Conservation (phyloP, 2,797 vertebrate species). For the Squalus acanthias region DNA sequence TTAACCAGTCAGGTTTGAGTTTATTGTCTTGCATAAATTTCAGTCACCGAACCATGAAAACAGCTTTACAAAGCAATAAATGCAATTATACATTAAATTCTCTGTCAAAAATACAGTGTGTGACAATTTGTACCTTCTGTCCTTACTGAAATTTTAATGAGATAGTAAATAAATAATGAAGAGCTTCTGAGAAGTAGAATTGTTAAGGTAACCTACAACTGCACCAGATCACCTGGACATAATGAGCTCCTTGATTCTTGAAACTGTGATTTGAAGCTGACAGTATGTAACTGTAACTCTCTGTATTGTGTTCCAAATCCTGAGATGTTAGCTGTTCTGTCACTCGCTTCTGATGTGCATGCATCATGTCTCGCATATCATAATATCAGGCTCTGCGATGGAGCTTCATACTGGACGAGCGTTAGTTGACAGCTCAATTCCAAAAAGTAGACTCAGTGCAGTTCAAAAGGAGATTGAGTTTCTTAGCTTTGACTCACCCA, state of each 20-base stretch:
- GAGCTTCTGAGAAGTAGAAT: not conserved
- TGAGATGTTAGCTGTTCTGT: not conserved
- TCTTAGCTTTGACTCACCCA: not conserved
- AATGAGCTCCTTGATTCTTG: conserved; percentile 5
- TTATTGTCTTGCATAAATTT: too few relatives aligned
- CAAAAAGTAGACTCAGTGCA: conserved; percentile 9
- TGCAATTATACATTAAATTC: not conserved
- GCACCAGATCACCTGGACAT: not conserved
- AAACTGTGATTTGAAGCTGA: conserved; percentile 26
- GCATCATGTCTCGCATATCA: conserved; percentile 21
- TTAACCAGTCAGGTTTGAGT: not conserved
- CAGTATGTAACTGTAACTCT: conserved; percentile 17
- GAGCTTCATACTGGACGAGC: not conserved
- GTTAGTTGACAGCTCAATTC: conserved; percentile 9
- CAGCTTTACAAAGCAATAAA: not conserved
- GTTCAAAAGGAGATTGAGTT: not conserved
- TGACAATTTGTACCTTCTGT: conserved; percentile 28
- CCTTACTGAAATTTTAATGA: conserved; percentile 32
- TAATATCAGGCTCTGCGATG: not conserved
- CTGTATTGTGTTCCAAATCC: not conserved
- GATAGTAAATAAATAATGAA: conserved; percentile 27
- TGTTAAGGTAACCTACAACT: not conserved
- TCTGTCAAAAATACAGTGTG: not conserved
- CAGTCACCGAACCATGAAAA: not conserved
- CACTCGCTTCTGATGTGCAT: not conserved